phyloP scores from a whole-genome alignment of 2,797 vertebrate genomes.

The Tokudaia tokunoshimensis region DNA sequence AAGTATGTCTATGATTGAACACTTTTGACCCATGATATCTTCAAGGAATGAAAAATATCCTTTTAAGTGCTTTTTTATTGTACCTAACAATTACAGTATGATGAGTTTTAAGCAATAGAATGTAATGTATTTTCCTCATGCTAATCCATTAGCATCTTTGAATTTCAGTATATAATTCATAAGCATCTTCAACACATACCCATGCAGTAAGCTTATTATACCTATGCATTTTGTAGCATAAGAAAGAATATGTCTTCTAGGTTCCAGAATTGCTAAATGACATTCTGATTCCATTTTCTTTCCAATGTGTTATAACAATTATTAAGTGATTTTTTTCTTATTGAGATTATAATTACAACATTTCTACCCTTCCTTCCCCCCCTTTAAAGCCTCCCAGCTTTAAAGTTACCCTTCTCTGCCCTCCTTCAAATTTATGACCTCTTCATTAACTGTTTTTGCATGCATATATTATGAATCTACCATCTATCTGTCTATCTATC shows the following conservation, averaged over 20 bases:
- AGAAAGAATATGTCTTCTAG: background rate
- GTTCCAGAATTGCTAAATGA: background rate
- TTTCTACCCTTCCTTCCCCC: background rate
- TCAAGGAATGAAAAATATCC: background rate
- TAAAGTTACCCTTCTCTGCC: background rate
- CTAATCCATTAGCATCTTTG: constrained; percentile 7
- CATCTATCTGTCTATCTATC: background rate
- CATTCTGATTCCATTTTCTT: background rate
- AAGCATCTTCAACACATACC: background rate
- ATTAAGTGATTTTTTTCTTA: background rate
- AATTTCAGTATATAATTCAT: background rate
- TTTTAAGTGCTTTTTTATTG: constrained; percentile 44
- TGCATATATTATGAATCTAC: background rate
- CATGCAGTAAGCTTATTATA: background rate
- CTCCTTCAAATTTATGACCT: background rate
- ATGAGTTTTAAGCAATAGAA: constrained; percentile 74
- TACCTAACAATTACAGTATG: constrained; percentile 52
- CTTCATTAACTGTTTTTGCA: background rate
- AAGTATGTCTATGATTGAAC: background rate
- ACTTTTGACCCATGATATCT: background rate
- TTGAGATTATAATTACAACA: background rate
- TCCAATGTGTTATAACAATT: background rate
- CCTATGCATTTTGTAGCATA: background rate
- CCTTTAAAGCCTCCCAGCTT: background rate
- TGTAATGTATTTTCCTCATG: constrained; percentile 36